Percentiles rank a stretch among this genome's conserved stretches.
Conservation (phyloP, 2,113 vertebrate species). For the Mirza zaza region DNA sequence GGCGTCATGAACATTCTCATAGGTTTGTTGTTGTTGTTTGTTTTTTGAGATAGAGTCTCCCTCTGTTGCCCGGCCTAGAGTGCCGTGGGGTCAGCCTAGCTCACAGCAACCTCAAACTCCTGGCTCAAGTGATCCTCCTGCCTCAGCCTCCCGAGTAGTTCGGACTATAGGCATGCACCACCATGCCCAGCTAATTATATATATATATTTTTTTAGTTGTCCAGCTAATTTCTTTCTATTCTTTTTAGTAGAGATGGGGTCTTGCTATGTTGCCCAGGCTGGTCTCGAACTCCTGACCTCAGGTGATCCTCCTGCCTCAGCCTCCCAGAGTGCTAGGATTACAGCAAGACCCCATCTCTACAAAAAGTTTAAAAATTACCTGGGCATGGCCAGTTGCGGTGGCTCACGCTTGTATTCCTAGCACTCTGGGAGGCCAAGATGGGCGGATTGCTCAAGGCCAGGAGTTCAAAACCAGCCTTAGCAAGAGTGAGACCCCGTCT, state of each 20-base stretch:
- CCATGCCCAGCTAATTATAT: background rate
- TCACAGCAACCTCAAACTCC: background rate
- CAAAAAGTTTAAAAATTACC: too few relatives aligned
- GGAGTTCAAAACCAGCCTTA: too few relatives aligned
- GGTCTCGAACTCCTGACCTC: background rate
- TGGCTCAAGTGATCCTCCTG: background rate
- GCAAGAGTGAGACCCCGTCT: too few relatives aligned
- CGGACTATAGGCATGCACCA: background rate
- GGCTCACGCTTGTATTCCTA: too few relatives aligned
- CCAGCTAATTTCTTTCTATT: background rate
- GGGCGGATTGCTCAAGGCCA: too few relatives aligned
- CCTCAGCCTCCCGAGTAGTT: background rate
- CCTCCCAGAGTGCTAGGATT: background rate
- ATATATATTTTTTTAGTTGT: too few relatives aligned
- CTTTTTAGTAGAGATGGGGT: background rate
- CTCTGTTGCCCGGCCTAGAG: background rate
- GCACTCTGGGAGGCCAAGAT: too few relatives aligned
- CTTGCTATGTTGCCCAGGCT: background rate
- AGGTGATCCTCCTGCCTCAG: background rate
- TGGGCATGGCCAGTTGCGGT: too few relatives aligned
- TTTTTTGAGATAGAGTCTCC: background rate
- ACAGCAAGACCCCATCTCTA: background rate
- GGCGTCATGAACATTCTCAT: background rate
- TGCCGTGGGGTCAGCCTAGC: background rate
- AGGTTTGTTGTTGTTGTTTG: background rate